phyloP scores from a whole-genome alignment of 1,140 invertebrate genomes.

The Delia radicum region DNA sequence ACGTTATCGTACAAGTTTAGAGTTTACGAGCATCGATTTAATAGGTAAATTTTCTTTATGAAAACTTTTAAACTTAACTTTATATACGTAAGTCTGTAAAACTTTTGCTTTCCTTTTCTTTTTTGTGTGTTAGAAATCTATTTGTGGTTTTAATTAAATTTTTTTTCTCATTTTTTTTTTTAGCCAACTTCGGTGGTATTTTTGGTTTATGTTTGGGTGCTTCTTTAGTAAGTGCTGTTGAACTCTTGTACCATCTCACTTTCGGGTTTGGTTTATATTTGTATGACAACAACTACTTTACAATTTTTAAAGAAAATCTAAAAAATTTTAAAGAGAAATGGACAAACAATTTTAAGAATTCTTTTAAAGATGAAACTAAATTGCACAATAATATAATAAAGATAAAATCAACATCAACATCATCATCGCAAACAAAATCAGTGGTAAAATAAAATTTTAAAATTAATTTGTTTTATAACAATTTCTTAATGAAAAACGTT shows the following conservation, averaged over 20 bases:
- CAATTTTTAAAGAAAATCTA: conserved; percentile 25
- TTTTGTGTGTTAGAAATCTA: not conserved
- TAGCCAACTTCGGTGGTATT: conserved; percentile 53
- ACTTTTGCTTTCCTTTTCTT: not conserved
- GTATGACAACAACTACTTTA: conserved; percentile 42
- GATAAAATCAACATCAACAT: not conserved
- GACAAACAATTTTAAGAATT: not conserved
- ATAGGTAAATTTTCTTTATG: conserved; percentile 34
- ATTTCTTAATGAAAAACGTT: too few species aligned
- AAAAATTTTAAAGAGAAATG: not conserved
- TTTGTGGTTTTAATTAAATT: not conserved
- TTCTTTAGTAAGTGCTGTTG: conserved; percentile 53
- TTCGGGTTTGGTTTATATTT: conserved; percentile 43
- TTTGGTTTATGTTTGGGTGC: conserved; percentile 54
- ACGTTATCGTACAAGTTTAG: conserved; percentile 41
- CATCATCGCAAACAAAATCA: not conserved
- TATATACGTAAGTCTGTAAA: not conserved
- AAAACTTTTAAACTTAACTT: not conserved
- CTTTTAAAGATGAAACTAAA: not conserved
- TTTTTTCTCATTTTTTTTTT: not conserved
- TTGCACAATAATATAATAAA: too few species aligned
- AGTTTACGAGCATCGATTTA: conserved; percentile 44
- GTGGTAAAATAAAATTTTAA: too few species aligned
- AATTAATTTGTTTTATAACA: too few species aligned
- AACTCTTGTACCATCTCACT: conserved; percentile 54